Conservation (phyloP, 1,140 invertebrate genomes). For the Rhopalosiphum maidis region DNA sequence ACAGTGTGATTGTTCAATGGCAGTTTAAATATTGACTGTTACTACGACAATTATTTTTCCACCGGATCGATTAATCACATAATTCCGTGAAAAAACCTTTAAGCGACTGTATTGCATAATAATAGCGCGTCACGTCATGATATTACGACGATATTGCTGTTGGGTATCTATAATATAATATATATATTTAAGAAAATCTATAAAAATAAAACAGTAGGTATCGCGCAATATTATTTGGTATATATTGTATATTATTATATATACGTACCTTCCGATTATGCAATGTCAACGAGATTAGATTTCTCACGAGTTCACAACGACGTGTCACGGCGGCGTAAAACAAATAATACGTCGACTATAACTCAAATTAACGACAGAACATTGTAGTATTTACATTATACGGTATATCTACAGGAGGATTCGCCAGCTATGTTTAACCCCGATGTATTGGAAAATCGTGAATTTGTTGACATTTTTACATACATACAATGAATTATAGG, state of each 20-base stretch:
- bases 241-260: not conserved
- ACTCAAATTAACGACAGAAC: not conserved
- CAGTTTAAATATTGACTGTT: not conserved
- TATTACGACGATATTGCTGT: not conserved
- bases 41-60: not conserved
- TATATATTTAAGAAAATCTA: not conserved
- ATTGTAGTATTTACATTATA: not conserved
- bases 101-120: not conserved
- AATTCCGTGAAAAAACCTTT: not conserved
- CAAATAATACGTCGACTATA: not conserved
- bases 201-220: not conserved
- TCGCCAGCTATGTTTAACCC: not conserved
- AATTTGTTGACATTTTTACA: too few relatives aligned
- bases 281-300: slow-evolving; percentile 42
- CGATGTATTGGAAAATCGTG: too few relatives aligned
- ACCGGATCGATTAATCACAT: not conserved
- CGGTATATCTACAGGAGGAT: not conserved
- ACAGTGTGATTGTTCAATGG: not conserved
- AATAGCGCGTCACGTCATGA: not conserved
- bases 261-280: not conserved
- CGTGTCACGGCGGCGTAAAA: not conserved
- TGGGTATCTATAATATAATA: not conserved
- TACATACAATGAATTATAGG: too few relatives aligned
- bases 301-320: slow-evolving; percentile 37
- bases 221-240: not conserved